Base-by-base conservation (phyloP, 2,888 invertebrate species). In the Drosophila mimetica region DNA sequence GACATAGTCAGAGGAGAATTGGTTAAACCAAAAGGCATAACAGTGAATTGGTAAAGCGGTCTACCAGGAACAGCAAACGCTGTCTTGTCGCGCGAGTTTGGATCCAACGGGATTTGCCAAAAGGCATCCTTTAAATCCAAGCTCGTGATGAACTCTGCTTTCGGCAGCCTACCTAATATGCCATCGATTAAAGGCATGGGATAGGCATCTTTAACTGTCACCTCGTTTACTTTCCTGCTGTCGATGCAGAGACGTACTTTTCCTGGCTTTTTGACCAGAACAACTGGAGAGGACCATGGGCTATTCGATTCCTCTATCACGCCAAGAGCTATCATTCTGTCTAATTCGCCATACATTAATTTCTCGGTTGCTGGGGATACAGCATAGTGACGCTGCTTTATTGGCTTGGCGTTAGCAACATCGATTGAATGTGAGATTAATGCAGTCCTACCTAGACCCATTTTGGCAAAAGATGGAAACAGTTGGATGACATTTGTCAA, bases 381-480 rank as follows among this genome's bases (percentile, higher is more conserved):
- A 30, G 30, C 30, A 30, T 9, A 30, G 11, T 30, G 30, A 30
- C 47, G 59, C 13, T 59, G 64, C 13, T 65, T 58, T 0, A 58
- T 47, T 4, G 64, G 46, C 4, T 34, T 34, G 5, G 34, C n/a
- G 34, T 34, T 34, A 34, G 34, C 34, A 34, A 34, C 34, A 34
- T 55, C 42, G 2, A 63, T 63, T 1, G 34, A 25, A 14, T 63
- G 54, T 1, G 34, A 25, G 1, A 54, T 32, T 2, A 6, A 3
- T 22, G 11, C n/a, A 2, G 57, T 64, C 18, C 16, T 32, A 1
- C 57, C 58, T 25, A 64, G 18, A 6, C 51, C 57, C 3, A 39
- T 44, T 1, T 37, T 11, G 1, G 47, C 25, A 46, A 59, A 65
- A 0, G 52, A 48, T 4, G 65, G 65, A 22, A 65, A 48, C 5